Evolutionary conservation across 2,888 invertebrate genomes (phyloP), one percentile per base, ranked within the genome.

Genomic region (Poecilobothrus nobilitatus): DNA sequence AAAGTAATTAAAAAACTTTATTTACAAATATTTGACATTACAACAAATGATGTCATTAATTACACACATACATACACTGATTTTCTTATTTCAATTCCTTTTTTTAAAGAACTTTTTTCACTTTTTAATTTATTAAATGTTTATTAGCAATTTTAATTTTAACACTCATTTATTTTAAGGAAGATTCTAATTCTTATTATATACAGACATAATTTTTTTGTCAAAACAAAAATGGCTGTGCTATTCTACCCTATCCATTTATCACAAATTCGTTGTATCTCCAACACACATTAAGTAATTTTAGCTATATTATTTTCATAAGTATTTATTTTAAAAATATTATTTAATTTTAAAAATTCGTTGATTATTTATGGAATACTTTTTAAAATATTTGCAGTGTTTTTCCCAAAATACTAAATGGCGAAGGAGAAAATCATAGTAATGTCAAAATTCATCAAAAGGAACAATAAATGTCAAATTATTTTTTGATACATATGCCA

Each of bases 21-120:
- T 53, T 53, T 53, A 53, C 53, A 53, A 53, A 53, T 53, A 6
- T 53, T 53, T 53, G 53, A 53, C 53, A 53, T 53, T 53, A 53
- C n/a, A 27, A 27, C 27, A 18, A 53, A 53, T 53, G 53, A 53
- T 53, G 53, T 53, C 53, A 53, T 53, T 53, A 53, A 53, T 53
- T 53, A 53, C 53, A n/a, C 2, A 53, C 41, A 53, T 53, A 53
- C 53, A n/a, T 2, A 18, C 27, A 27, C 27, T 27, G 27, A 2
- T 27, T 27, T 27, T 27, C 27, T 27, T 53, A 53, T 53, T 53
- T 53, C 6, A 9, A 53, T 3, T 53, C 18, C 15, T 4, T 53
- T 41, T n/a, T n/a, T 18, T 53, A 2, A 18, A 53, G 5, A 41
- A 41, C 1, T 41, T 53, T 53, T 53, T 18, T 53, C 53, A 12